A percentile compares a stretch with the other conserved stretches of the same genome.
These are phyloP conservation scores for Syrphus vitripennis DNA, from an alignment of 2,888 invertebrate genomes.

Conservation along the genomic window DNA sequence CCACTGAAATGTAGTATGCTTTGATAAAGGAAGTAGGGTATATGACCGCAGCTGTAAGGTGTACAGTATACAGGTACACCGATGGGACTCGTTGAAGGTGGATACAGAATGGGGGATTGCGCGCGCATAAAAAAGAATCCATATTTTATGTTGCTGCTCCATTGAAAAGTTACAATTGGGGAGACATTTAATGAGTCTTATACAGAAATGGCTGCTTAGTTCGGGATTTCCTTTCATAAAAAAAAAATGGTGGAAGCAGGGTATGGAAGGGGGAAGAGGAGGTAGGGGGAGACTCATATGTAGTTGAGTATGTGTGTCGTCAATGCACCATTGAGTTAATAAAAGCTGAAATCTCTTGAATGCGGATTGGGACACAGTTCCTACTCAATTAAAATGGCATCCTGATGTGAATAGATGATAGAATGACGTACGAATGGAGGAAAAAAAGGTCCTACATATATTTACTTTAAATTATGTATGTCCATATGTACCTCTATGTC, in stretches of 20 bases:
- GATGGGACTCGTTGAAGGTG: neutral
- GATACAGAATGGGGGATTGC: conserved; percentile 6
- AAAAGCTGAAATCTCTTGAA: neutral
- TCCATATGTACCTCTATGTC: too few species aligned
- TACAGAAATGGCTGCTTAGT: conserved; percentile 45
- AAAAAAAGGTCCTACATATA: too few species aligned
- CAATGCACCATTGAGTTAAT: neutral
- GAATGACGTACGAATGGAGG: neutral
- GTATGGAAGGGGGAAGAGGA: neutral
- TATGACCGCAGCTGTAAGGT: conserved; percentile 42
- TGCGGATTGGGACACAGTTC: neutral
- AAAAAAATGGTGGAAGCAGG: neutral
- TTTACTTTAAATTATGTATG: too few species aligned
- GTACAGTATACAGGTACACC: neutral
- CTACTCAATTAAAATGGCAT: neutral
- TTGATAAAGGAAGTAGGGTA: conserved; percentile 44
- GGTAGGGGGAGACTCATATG: neutral
- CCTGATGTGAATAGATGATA: neutral
- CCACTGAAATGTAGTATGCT: conserved; percentile 21
- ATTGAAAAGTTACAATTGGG: conserved; percentile 49
- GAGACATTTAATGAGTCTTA: conserved; percentile 45
- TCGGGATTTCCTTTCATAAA: conserved; percentile 10
- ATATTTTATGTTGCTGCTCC: conserved; percentile 31
- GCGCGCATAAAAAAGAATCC: conserved; percentile 31
- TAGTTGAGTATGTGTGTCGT: neutral